Evolutionary conservation across 2,797 vertebrate genomes (phyloP).

Genomic region (Catostomus latipinnis): DNA sequence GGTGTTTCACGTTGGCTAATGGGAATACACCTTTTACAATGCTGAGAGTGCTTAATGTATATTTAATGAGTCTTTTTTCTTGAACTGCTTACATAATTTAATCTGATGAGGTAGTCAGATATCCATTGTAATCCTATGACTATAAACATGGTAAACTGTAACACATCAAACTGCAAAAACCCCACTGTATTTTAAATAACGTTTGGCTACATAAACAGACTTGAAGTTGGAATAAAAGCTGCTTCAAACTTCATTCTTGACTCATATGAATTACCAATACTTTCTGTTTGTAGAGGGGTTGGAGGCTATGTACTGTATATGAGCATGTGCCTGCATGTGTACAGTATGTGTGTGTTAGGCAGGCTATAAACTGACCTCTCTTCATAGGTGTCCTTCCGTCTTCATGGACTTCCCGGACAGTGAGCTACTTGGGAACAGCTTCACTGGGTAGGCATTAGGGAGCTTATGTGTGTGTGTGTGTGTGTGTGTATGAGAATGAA

Average conservation of each 20-base stretch:
- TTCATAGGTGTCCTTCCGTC: constrained; percentile 85
- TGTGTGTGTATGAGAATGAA: constrained; percentile 23
- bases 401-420: constrained; percentile 87
- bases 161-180: neutral
- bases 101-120: neutral
- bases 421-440: constrained; percentile 84
- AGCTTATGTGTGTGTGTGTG: constrained; percentile 64
- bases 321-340: constrained; percentile 35
- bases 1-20: too few species aligned
- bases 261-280: neutral
- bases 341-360: constrained; percentile 48
- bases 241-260: constrained; percentile 12
- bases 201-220: neutral
- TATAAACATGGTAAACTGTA: constrained; percentile 13
- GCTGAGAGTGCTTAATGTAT: neutral
- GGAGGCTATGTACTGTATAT: too few species aligned
- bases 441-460: constrained; percentile 80
- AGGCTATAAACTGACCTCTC: constrained; percentile 80
- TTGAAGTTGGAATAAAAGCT: constrained; percentile 23
- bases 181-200: neutral
- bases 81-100: neutral
- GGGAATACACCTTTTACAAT: too few species aligned
- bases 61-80: neutral
- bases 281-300: neutral
- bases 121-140: neutral